Base-by-base conservation (phyloP, 1,140 invertebrate genomes). In the Oryctes rhinoceros region DNA sequence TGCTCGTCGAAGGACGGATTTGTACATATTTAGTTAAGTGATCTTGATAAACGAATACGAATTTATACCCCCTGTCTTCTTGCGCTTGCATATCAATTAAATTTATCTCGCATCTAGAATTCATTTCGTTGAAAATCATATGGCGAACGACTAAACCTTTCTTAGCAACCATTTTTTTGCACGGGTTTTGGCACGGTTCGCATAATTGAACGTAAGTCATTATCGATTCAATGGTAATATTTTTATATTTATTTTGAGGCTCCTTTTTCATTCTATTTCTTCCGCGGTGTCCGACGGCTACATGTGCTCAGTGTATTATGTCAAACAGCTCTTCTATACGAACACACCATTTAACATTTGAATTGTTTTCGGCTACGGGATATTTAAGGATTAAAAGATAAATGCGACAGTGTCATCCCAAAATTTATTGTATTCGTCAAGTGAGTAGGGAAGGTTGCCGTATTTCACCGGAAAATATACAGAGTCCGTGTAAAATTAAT, bases 21-120 rank as follows among this genome's bases (percentile, higher is more conserved):
- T 30, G 24, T 30, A 30, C 24, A 30, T 30, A 30, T 30, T 30
- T 30, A 30, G 24, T 30, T 30, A 30, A 30, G 24, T 30, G 24
- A 30, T 30, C 24, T 30, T 30, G 24, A 30, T 30, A 30, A 30
- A 30, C 24, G 24, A 30, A 30, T 30, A 30, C 24, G 24, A 30
- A 89, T 79, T 86, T 87, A 80, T 81, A 88, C 0, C 85, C 82
- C 10, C 84, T 84, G 84, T 89, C 88, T 75, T 83, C 24, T 76
- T 87, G 81, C 39, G 84, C 85, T 81, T 89, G 88, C 53, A 87
- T 82, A 81, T 89, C 88, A 44, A 89, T 89, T 5, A 89, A 80
- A 82, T 89, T 88, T 13, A 90, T 84, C 84, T 89, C 87, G 79
- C 86, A 49, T 30, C 67, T 49, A 4, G 67, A 80, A 76, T 80